Percentiles rank a stretch among this genome's conserved stretches.
Evolutionary conservation across 2,113 vertebrate species (phyloP).

Genomic region (Columbina picui): DNA sequence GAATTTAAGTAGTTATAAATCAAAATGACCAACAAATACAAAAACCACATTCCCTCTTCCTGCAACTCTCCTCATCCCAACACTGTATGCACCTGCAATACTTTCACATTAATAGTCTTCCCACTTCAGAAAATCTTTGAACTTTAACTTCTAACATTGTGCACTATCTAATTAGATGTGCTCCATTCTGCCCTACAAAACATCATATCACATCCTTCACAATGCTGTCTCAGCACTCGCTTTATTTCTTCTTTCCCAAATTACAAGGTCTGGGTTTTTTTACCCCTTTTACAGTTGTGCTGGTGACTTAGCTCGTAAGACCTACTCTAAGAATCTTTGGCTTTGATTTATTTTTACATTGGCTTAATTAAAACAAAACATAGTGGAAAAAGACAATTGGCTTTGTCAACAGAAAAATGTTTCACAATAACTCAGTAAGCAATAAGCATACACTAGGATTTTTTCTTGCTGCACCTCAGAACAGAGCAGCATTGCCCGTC

Average conservation of each 20-base stretch:
- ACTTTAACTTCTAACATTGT: neutral
- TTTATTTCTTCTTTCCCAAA: neutral
- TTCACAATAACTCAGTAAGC: rapidly evolving
- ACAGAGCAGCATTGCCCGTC: neutral
- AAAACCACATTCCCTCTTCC: neutral
- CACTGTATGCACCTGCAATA: neutral
- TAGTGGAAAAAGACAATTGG: neutral
- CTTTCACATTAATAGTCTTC: neutral
- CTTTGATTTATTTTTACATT: neutral
- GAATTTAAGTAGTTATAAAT: neutral
- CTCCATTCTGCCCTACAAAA: neutral
- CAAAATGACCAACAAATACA: neutral
- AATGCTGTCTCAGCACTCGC: neutral
- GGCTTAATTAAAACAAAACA: neutral
- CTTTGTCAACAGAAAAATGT: neutral
- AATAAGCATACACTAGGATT: neutral
- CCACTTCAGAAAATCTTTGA: neutral
- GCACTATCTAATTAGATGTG: neutral
- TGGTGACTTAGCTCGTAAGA: neutral
- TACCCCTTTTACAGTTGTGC: neutral
- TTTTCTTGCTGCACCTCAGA: neutral
- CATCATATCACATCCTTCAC: neutral
- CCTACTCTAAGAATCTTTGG: neutral
- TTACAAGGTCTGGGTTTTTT: neutral
- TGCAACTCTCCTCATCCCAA: neutral